These are phyloP conservation scores for Drosophila jambulina DNA, from an alignment of 1,140 invertebrate genomes.

Conservation along the genomic window DNA sequence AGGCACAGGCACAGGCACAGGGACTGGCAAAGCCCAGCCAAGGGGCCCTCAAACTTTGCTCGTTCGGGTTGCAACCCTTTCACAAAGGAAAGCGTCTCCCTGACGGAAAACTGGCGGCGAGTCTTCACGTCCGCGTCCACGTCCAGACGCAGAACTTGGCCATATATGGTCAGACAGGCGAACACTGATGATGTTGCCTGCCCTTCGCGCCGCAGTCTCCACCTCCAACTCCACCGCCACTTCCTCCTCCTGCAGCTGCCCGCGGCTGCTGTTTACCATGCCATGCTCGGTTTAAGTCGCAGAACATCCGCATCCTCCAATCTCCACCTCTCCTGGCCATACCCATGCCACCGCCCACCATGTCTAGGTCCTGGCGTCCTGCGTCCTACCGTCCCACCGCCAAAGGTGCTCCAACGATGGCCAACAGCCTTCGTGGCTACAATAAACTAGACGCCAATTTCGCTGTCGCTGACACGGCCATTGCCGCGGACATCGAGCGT, in stretches of 20 bases:
- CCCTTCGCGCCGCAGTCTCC: constrained; percentile 1
- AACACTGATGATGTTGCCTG: constrained; percentile 36
- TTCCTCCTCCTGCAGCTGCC: constrained; percentile 4
- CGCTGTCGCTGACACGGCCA: constrained; percentile 50
- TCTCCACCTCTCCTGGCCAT: constrained; percentile 3
- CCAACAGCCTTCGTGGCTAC: constrained; percentile 58
- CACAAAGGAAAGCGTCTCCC: constrained; percentile 75
- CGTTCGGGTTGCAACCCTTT: constrained; percentile 30
- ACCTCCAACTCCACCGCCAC: background rate
- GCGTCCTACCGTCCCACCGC: constrained; percentile 17
- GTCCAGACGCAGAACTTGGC: constrained; percentile 64
- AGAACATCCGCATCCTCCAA: constrained; percentile 50
- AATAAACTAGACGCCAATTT: constrained; percentile 61
- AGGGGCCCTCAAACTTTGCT: constrained; percentile 35
- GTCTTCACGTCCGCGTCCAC: constrained; percentile 40
- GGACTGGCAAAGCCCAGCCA: constrained; percentile 25
- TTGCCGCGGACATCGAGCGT: constrained; percentile 41
- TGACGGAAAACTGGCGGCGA: constrained; percentile 62
- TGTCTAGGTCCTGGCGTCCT: constrained; percentile 3
- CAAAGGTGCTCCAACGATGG: constrained; percentile 50
- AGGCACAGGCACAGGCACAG: background rate
- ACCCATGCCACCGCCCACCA: constrained; percentile 12
- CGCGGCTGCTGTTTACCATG: constrained; percentile 68
- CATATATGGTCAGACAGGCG: constrained; percentile 65
- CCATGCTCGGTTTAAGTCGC: constrained; percentile 69